Evolutionary conservation across 1,140 invertebrate species (phyloP).

Genomic region (Meloidogyne hapla): DNA sequence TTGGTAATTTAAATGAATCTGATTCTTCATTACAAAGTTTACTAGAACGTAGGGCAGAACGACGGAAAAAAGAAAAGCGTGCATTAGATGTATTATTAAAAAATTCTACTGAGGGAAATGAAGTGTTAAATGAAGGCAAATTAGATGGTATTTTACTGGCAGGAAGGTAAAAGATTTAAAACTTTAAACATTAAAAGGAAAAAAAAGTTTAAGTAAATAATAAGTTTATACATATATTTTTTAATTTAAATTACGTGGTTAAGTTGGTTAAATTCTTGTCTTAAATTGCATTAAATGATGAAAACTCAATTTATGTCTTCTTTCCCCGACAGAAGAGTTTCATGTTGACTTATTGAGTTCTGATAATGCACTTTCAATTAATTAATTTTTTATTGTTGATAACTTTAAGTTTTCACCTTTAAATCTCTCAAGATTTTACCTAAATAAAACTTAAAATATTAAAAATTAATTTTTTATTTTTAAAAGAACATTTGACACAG

Average conservation of each 20-base stretch:
- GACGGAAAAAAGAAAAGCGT: background rate
- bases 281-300: background rate
- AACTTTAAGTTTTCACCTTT: too few species aligned
- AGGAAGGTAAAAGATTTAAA: too few species aligned
- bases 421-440: too few species aligned
- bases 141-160: background rate
- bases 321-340: background rate
- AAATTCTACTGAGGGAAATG: background rate
- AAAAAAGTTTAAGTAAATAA: too few species aligned
- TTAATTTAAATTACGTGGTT: background rate
- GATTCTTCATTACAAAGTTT: background rate
- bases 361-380: background rate
- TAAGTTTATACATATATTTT: too few species aligned
- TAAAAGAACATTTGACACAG: conserved; percentile 20
- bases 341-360: background rate
- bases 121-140: background rate
- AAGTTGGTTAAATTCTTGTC: background rate
- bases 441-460: too few species aligned
- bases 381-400: too few species aligned
- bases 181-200: too few species aligned
- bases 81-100: background rate
- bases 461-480: too few species aligned
- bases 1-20: background rate
- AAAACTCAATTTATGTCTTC: background rate
- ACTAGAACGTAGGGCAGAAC: background rate